Base-by-base conservation (phyloP, 2,113 vertebrate genomes). In the Patagioenas fasciata region DNA sequence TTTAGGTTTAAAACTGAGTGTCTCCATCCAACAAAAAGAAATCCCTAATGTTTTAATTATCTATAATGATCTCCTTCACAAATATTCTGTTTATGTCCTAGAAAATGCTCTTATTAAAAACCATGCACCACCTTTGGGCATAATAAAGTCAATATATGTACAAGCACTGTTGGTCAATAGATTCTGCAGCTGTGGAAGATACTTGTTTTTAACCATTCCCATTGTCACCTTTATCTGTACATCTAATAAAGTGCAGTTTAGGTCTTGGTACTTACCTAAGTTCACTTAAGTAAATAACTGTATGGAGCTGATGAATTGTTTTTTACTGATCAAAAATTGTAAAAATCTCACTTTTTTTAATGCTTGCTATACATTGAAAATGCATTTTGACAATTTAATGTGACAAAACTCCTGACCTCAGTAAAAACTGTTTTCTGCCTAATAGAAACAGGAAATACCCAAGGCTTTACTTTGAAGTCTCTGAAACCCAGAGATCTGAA, bases 11-110 rank as follows among this genome's bases (percentile, higher is more conserved):
- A 81, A 89, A 61, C 54, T 29, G 38, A 87, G 62, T 5, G 32
- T 12, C 28, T 95, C 54, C 21, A 62, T 80, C 54, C 42, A 58
- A 69, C 28, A 80, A 25, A 93, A 83, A 8, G 4, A 92, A 97
- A 93, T 95, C 95, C 92, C 92, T 93, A 86, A 96, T 86, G 95
- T 44, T 97, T 96, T 92, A 97, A 89, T 97, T 96, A 95, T 77
- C 25, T 71, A 4, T 93, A 91, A 93, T 66, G 82, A 88, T 86
- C 65, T 90, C n/a, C 66, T 71, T 53, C 53, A 40, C 25, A 74
- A 93, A 75, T 83, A 24, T 20, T 79, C 51, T 84, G 56, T 71
- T 89, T 89, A 40, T 31, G 56, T 64, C 74, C 57, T 57, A 72
- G 78, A 77, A 96, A 95, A 91, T 40, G 8, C 15, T 47, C 15